Evolutionary conservation across 2,888 invertebrate species (phyloP), one percentile per base, ranked within the genome.

Genomic region (Megaustenia siamemsis): DNA sequence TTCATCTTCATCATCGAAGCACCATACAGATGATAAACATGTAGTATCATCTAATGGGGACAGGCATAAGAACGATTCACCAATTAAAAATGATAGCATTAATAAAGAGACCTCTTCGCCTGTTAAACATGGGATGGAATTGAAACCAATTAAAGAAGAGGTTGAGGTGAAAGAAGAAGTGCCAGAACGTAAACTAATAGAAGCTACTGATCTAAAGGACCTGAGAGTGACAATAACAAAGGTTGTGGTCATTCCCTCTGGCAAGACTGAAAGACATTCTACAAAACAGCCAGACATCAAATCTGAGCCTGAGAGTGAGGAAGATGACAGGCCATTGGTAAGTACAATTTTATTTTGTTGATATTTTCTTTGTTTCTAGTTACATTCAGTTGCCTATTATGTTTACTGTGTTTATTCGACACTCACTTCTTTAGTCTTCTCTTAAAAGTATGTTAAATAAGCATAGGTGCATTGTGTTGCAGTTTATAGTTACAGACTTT

Each of bases 271-370:
- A 66, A 49, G 79, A 28, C 69, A 40, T 4, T 83, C 83, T 38
- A 60, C 53, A 12, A 86, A 86, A 60, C 82, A 81, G 43, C 49
- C 76, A 12, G 81, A 68, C 45, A 71, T 84, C 32, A 86, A 86
- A 66, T 75, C 76, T 35, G 75, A 86, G 15, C 56, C 45, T 21
- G 85, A 83, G 43, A 81, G 84, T 78, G 85, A 81, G 45, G 90
- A 90, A 66, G 89, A 91, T 68, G 92, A 92, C 85, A 83, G 88
- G 60, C 91, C 91, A 38, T 77, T 92, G 91, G 91, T 92, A 68
- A 88, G 87, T 77, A 75, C 12, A 12, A 28, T 60, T 68, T n/a
- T n/a, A n/a, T n/a, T n/a, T n/a, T n/a, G n/a, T n/a, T n/a, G n/a
- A n/a, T n/a, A n/a, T n/a, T n/a, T n/a, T n/a, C n/a, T n/a, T n/a